These are phyloP conservation scores for Rhincodon typus DNA, from an alignment of 2,797 vertebrate genomes.

Conservation along the genomic window DNA sequence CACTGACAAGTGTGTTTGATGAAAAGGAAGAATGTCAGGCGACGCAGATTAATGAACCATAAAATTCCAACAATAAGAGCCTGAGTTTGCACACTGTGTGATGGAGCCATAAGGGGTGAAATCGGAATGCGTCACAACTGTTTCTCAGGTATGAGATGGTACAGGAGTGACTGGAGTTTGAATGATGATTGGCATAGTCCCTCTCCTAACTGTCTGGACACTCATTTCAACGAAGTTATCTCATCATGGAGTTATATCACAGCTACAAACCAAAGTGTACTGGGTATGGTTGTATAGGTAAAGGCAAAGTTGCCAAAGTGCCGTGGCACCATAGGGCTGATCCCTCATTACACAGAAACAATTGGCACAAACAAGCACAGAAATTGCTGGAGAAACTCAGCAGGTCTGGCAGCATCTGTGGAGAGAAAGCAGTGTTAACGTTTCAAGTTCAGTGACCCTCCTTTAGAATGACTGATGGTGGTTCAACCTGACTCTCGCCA, in stretches of 20 bases:
- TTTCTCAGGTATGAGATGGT: not conserved
- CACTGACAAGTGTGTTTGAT: not conserved
- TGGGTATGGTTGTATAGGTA: too few species aligned
- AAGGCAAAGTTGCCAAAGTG: too few species aligned
- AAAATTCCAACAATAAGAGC: not conserved
- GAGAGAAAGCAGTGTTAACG: too few species aligned
- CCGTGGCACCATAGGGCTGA: too few species aligned
- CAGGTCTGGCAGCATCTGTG: too few species aligned
- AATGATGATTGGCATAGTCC: not conserved
- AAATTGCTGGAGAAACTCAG: too few species aligned
- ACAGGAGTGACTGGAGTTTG: not conserved
- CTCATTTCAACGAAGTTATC: not conserved
- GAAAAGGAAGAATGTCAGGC: not conserved
- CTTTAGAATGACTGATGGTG: too few species aligned
- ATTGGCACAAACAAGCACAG: too few species aligned
- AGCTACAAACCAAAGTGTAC: not conserved
- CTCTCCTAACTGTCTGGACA: not conserved
- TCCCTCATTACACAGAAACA: too few species aligned
- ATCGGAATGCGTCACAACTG: not conserved
- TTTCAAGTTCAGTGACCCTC: too few species aligned
- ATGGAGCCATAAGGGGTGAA: not conserved
- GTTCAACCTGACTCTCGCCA: too few species aligned
- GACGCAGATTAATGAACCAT: not conserved
- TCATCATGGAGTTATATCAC: not conserved
- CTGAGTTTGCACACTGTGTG: not conserved